These are phyloP conservation scores for Alligator sinensis DNA, from an alignment of 2,113 vertebrate species.

Conservation along the genomic window DNA sequence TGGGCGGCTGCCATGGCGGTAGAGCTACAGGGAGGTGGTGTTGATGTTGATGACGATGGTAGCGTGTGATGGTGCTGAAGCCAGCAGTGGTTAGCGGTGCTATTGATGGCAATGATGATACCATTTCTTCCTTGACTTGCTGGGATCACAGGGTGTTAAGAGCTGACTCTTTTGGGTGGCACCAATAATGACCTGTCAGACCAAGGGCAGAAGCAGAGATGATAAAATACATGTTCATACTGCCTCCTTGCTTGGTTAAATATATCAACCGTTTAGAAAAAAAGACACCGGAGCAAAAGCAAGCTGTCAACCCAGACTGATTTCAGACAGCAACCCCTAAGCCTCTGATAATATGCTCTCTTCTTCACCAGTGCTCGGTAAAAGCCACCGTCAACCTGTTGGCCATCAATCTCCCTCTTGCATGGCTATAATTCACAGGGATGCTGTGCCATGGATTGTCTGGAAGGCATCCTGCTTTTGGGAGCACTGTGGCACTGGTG, in stretches of 20 bases:
- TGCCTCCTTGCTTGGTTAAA: neutral
- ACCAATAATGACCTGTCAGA: neutral
- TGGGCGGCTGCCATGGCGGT: neutral
- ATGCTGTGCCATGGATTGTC: neutral
- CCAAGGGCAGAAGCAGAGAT: neutral
- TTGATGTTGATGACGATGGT: neutral
- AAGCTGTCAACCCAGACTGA: neutral
- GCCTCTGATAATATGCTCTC: neutral
- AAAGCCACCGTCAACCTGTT: neutral
- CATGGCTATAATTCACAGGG: neutral
- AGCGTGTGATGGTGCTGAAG: neutral
- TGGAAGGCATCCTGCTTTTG: neutral
- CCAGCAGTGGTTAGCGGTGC: neutral
- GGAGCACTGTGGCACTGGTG: neutral
- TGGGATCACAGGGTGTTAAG: neutral
- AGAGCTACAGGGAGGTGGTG: neutral
- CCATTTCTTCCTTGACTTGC: neutral
- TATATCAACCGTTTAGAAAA: too few relatives aligned
- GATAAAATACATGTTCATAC: neutral
- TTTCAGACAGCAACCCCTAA: neutral
- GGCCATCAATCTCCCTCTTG: neutral
- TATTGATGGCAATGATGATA: neutral
- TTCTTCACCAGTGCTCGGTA: neutral
- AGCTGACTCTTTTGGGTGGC: neutral
- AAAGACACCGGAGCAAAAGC: neutral